A percentile compares a stretch with the other conserved stretches of the same genome.
Evolutionary conservation across 1,140 invertebrate genomes (phyloP).

Genomic region (Drepana arcuata): DNA sequence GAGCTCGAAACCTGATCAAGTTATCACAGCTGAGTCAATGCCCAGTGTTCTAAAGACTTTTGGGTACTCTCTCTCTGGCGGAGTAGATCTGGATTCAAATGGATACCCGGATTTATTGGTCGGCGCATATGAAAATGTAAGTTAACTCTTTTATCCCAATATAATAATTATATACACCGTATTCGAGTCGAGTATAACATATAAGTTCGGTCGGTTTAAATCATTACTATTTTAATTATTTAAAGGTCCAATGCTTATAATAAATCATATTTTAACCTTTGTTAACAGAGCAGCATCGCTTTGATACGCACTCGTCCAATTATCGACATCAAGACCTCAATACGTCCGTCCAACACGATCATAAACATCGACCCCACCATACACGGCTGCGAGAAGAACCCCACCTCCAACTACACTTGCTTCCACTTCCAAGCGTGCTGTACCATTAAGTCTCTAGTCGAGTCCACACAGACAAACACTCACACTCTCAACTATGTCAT

Average conservation of each 20-base stretch:
- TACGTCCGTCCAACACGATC: constrained; percentile 69
- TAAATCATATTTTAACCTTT: constrained; percentile 12
- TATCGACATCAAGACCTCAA: constrained; percentile 84
- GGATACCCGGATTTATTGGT: constrained; percentile 93
- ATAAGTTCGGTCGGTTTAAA: not conserved
- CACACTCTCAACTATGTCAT: constrained; percentile 81
- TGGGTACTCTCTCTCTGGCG: constrained; percentile 91
- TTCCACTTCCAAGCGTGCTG: constrained; percentile 93
- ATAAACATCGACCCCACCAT: constrained; percentile 86
- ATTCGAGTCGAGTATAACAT: not conserved
- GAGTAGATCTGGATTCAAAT: constrained; percentile 92
- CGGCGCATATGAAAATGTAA: constrained; percentile 86
- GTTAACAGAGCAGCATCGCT: constrained; percentile 76
- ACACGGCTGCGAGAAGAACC: constrained; percentile 79
- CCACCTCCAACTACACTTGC: constrained; percentile 80
- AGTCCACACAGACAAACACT: constrained; percentile 63
- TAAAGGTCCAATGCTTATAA: too few relatives aligned
- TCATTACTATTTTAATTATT: too few relatives aligned
- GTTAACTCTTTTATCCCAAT: constrained; percentile 3
- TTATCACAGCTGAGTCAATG: constrained; percentile 61
- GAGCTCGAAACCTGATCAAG: constrained; percentile 81
- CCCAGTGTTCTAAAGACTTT: constrained; percentile 79
- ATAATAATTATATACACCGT: not conserved
- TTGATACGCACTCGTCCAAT: constrained; percentile 87
- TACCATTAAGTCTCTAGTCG: constrained; percentile 78